Percentiles rank a stretch among this genome's conserved stretches.
phyloP scores from a whole-genome alignment of 1,140 invertebrate genomes.

The Drosophila jambulina region DNA sequence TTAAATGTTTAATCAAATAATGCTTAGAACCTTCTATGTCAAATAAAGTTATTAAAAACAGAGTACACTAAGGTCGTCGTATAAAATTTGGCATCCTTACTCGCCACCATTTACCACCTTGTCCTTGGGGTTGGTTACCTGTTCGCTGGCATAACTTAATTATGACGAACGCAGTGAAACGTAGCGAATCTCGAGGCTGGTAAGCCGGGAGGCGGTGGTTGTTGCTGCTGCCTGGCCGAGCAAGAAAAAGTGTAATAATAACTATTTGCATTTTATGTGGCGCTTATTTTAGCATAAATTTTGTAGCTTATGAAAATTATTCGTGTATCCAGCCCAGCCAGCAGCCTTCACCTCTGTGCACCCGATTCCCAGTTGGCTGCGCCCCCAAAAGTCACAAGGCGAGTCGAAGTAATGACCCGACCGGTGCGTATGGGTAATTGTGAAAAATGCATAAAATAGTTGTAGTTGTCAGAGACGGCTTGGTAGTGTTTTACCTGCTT shows the following conservation, averaged over 20 bases:
- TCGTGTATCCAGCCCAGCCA: constrained; percentile 57
- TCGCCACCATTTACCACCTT: not conserved
- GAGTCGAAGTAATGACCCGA: constrained; percentile 71
- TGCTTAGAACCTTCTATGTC: fast-evolving
- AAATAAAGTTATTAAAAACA: not conserved
- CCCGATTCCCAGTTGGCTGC: constrained; percentile 15
- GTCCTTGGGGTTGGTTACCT: constrained; percentile 25
- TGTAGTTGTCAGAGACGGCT: constrained; percentile 1
- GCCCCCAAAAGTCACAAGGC: constrained; percentile 52
- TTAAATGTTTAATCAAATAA: not conserved
- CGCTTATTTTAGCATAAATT: constrained; percentile 83
- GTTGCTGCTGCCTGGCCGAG: constrained; percentile 30
- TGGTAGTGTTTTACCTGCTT: constrained; percentile 1
- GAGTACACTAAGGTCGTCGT: not conserved
- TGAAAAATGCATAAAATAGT: constrained; percentile 61
- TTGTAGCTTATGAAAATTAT: constrained; percentile 79
- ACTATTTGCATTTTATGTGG: constrained; percentile 83
- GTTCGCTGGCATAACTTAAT: constrained; percentile 61
- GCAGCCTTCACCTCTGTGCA: constrained; percentile 22
- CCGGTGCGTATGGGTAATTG: constrained; percentile 76
- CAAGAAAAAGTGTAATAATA: constrained; percentile 78
- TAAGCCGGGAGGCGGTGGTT: not conserved
- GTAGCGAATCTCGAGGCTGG: constrained; percentile 35
- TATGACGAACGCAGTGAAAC: constrained; percentile 60
- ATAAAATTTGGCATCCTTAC: not conserved